Evolutionary conservation across 2,797 vertebrate genomes (phyloP).

Genomic region (Brachyrhaphis roseni): DNA sequence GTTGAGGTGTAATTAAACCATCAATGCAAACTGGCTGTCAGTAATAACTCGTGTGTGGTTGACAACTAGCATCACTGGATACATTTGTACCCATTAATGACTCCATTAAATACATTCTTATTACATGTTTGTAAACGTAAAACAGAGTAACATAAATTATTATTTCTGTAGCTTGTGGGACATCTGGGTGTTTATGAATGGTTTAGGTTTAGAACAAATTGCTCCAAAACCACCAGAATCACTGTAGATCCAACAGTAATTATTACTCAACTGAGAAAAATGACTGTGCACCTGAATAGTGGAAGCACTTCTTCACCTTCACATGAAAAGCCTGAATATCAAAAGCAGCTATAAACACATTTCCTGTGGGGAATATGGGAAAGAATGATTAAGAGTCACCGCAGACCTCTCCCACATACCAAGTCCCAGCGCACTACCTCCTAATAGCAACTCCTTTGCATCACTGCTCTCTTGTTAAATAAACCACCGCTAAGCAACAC

Average conservation of each 20-base stretch:
- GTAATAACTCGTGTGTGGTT: not conserved
- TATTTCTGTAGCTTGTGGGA: not conserved
- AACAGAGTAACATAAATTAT: conserved; percentile 10
- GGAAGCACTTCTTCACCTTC: conserved; percentile 18
- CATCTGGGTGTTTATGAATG: conserved; percentile 10
- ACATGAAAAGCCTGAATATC: conserved; percentile 26
- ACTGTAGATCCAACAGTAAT: not conserved
- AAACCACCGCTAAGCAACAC: conserved; percentile 37
- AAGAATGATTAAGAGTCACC: conserved; percentile 38
- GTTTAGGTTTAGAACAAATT: conserved; percentile 17
- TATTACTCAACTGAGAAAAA: not conserved
- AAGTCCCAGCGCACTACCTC: conserved; percentile 4
- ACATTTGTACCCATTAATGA: not conserved
- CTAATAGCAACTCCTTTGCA: conserved; percentile 27
- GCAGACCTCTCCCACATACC: conserved; percentile 19
- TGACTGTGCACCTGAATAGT: conserved; percentile 12
- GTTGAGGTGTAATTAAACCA: not conserved
- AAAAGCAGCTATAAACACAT: conserved; percentile 8
- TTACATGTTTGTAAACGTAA: conserved; percentile 28
- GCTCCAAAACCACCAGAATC: not conserved
- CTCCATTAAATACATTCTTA: not conserved
- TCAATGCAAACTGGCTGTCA: not conserved
- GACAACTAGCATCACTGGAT: not conserved
- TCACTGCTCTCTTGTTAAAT: conserved; percentile 29
- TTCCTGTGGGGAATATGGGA: conserved; percentile 25